Evolutionary conservation across 2,888 invertebrate genomes (phyloP).

Genomic region (Carterocephalus palaemon): DNA sequence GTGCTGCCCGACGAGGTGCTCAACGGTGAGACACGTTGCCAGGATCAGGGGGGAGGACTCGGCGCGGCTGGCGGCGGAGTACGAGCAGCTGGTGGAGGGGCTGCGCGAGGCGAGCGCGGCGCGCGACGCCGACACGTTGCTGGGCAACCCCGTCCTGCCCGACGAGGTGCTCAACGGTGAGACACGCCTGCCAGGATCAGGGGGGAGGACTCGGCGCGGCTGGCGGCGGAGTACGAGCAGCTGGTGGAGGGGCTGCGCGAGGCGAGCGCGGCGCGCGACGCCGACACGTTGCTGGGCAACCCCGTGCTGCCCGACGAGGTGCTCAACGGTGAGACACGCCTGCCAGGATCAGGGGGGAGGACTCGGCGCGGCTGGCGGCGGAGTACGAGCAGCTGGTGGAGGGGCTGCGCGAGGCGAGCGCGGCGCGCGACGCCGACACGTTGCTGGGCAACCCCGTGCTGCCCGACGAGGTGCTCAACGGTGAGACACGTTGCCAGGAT

Average conservation of each 20-base stretch:
- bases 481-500: no score
- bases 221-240: slow-evolving; percentile 94
- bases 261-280: slow-evolving; percentile 89
- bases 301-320: slow-evolving; percentile 96
- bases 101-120: slow-evolving; percentile 89
- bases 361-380: no score
- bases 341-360: no score
- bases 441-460: slow-evolving; percentile 97
- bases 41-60: no score
- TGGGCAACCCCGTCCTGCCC: no score
- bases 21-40: slow-evolving; percentile 82
- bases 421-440: slow-evolving; percentile 94
- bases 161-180: no score
- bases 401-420: slow-evolving; percentile 96
- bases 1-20: slow-evolving; percentile 95
- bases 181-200: no score
- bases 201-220: slow-evolving; percentile 89
- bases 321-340: no score
- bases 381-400: no score
- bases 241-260: slow-evolving; percentile 95
- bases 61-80: no score
- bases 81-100: no score
- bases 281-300: slow-evolving; percentile 93
- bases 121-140: slow-evolving; percentile 91
- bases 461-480: no score